Evolutionary conservation across 1,140 invertebrate genomes (phyloP), one percentile per base, ranked within the genome.

Genomic region (Zaprionus camerounensis): DNA sequence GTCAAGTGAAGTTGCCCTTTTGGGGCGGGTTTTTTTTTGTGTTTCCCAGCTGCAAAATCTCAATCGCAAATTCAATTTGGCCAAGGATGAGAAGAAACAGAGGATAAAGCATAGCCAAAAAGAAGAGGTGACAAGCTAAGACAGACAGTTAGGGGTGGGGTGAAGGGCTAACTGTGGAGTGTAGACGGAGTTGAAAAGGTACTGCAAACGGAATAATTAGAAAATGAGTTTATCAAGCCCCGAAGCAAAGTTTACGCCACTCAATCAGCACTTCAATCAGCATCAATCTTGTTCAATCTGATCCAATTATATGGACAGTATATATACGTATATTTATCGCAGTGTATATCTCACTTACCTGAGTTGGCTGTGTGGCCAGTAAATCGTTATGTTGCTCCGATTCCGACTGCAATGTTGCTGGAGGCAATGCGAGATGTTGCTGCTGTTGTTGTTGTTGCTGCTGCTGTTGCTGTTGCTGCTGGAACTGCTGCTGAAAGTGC

Each of bases 401-500:
- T 38, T 36, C 34, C n/a, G 69, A 26, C 38, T 65, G 80, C 13
- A 3, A 49, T 58, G 6, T 49, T 58, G 63, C 64, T 31, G 72
- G 56, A 12, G 83, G 71, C 36, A 76, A 24, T 46, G 56, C 59
- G 17, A 65, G 67, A 17, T 59, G 66, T n/a, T 58, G 56, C 2
- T 69, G 64, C 38, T 41, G 66, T 17, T 49, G 49, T 3, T 75
- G 78, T 41, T 66, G 66, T 12, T 72, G 79, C 5, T 74, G 76
- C 12, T 58, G 61, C 15, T 78, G 76, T 3, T 76, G 81, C 1
- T 84, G 82, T 22, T 86, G 84, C 5, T 83, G 84, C 36, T 88
- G 84, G 38, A 76, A 88, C 55, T 88, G 84, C 55, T 90, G 84
- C 44, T 88, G 84, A 68, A 71, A 88, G 44, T 88, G 85, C 44